Base-by-base conservation (phyloP, 2,113 vertebrate genomes). In the Hyla sarda region DNA sequence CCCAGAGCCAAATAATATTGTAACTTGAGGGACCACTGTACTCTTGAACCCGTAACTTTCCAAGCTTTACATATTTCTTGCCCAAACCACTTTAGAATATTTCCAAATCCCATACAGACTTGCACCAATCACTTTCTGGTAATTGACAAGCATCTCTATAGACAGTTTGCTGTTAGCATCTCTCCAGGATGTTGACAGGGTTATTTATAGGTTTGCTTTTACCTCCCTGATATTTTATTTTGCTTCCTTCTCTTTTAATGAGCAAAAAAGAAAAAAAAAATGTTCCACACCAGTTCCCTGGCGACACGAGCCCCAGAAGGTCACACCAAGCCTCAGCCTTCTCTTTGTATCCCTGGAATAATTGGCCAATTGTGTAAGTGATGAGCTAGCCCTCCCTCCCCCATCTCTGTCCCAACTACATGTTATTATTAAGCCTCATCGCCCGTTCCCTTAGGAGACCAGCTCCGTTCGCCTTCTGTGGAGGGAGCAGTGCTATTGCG, bases 291-390 rank as follows among this genome's bases (percentile, higher is more conserved):
- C 92, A 88, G 89, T 88, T 88, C 89, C 88, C 93, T 89, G 91
- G 90, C 90, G 91, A 88, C 91, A 88, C 88, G 84, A 91, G 87
- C 89, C 88, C 89, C 91, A 88, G 93, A 94, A 94, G 90, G 93
- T 93, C 94, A 91, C 94, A 87, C 88, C 89, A 79, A n/a, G 92
- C 92, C 78, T 89, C 90, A 90, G 87, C 85, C 84, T 76, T 48
- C 75, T 50, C 92, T 92, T 93, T 92, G 91, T 93, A 91, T 88
- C 88, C 89, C 73, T 87, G 76, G 88, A 88, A 93, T 93, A 93
- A 93, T 93, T 93, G 94, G 94, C 93, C 91, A 93, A 91, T 92
- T 92, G 92, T 93, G 89, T 91, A 87, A 9, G 92, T 65, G 92
- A 91, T 90, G 92, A 85, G 92, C 90, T 90, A 89, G 77, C 85